A percentile compares a stretch with the other conserved stretches of the same genome.
These are phyloP conservation scores for Hormaphis cornu DNA, from an alignment of 1,140 invertebrate species.

Conservation along the genomic window DNA sequence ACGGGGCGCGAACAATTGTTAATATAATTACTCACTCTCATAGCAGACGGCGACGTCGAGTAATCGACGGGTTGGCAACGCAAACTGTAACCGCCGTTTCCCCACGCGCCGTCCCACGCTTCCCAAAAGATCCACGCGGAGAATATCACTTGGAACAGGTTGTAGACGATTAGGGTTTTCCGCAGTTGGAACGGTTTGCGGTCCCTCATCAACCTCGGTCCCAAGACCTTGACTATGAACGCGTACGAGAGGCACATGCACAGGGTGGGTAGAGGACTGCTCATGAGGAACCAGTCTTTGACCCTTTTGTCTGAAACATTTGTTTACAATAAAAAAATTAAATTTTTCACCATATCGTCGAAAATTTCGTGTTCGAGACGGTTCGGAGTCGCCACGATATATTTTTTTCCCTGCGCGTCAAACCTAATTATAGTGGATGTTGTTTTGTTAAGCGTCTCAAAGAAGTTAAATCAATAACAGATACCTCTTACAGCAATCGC, in stretches of 20 bases:
- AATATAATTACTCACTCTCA: conserved; percentile 64
- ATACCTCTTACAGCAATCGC: no score
- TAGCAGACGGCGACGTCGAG: conserved; percentile 58
- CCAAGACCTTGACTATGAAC: conserved; percentile 64
- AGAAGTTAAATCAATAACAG: no score
- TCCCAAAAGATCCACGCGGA: conserved; percentile 73
- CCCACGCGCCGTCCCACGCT: conserved; percentile 66
- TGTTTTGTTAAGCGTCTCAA: no score
- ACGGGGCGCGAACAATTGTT: not conserved
- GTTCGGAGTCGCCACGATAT: no score
- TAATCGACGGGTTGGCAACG: conserved; percentile 82
- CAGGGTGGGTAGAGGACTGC: conserved; percentile 69
- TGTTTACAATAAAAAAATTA: not conserved
- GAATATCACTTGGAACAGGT: conserved; percentile 74
- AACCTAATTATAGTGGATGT: no score
- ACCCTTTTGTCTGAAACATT: conserved; percentile 64
- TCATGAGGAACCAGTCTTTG: conserved; percentile 75
- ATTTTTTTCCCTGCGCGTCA: no score
- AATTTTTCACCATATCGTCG: not conserved
- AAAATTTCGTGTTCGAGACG: not conserved
- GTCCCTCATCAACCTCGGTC: conserved; percentile 77
- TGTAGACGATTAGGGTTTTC: conserved; percentile 69
- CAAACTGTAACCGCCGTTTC: conserved; percentile 67
- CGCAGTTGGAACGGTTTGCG: conserved; percentile 73
- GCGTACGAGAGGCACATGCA: conserved; percentile 65